Percentiles rank a stretch among this genome's conserved stretches.
These are phyloP conservation scores for Lepidotrigona ventralis DNA, from an alignment of 1,140 invertebrate genomes.

Conservation along the genomic window DNA sequence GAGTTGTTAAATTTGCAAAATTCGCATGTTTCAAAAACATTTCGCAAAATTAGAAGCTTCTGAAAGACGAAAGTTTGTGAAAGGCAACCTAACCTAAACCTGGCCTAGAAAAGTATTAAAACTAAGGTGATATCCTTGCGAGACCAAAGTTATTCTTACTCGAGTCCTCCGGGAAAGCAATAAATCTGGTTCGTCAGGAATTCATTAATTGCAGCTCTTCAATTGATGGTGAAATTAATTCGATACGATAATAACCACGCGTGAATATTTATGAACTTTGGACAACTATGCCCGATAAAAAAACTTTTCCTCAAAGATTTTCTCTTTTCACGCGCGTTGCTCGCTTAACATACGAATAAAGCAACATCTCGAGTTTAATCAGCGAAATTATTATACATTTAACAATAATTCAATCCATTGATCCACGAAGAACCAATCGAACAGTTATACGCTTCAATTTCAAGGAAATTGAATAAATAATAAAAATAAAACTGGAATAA, in stretches of 20 bases:
- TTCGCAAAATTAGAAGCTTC: too few relatives aligned
- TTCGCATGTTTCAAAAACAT: too few relatives aligned
- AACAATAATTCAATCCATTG: not conserved
- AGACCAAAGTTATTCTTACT: too few relatives aligned
- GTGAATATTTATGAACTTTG: not conserved
- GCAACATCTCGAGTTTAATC: too few relatives aligned
- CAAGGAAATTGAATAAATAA: not conserved
- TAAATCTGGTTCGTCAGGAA: not conserved
- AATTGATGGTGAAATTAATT: not conserved
- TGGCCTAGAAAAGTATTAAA: too few relatives aligned
- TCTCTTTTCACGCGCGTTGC: not conserved
- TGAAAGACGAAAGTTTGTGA: too few relatives aligned
- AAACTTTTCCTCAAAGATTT: not conserved
- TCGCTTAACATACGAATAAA: not conserved
- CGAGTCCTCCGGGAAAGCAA: not conserved
- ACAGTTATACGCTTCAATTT: not conserved
- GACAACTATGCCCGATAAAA: not conserved
- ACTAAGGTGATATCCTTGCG: too few relatives aligned
- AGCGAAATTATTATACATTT: too few relatives aligned
- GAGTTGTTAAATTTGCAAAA: too few relatives aligned
- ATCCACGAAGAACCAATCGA: not conserved
- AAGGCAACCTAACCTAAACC: too few relatives aligned
- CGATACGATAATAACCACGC: not conserved
- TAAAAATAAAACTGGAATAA: too few relatives aligned
- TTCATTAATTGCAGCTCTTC: not conserved